Percentiles rank a stretch among this genome's conserved stretches.
These are phyloP conservation scores for Cephus spinipes DNA, from an alignment of 2,888 invertebrate genomes.

Conservation along the genomic window DNA sequence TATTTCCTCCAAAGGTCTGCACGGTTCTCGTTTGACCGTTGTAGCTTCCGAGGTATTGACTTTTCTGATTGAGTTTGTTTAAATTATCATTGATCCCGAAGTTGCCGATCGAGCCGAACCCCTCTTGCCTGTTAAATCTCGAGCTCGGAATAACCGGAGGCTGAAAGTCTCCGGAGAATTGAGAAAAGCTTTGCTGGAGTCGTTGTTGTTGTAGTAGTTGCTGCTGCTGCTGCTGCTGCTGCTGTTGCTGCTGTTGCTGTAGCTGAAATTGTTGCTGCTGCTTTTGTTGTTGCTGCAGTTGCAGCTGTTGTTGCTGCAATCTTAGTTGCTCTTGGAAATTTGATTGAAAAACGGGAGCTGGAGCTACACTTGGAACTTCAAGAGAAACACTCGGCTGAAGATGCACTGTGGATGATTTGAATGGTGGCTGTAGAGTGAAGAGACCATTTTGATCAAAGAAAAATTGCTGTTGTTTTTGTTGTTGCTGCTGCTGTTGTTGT, in stretches of 20 bases:
- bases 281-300: conserved; percentile 45
- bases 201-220: conserved; percentile 55
- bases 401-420: conserved; percentile 44
- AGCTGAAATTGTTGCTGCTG: conserved; percentile 43
- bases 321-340: conserved; percentile 45
- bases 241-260: conserved; percentile 42
- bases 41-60: conserved; percentile 6
- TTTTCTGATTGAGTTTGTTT: conserved; percentile 12
- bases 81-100: conserved; percentile 70
- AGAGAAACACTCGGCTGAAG: conserved; percentile 58
- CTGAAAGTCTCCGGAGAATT: conserved; percentile 51
- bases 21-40: conserved; percentile 28
- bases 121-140: conserved; percentile 64
- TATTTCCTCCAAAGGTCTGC: conserved; percentile 45
- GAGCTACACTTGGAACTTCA: conserved; percentile 51
- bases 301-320: conserved; percentile 34
- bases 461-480: conserved; percentile 36
- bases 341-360: conserved; percentile 48
- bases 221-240: conserved; percentile 55
- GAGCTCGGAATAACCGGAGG: conserved; percentile 61
- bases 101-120: conserved; percentile 69
- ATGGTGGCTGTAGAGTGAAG: conserved; percentile 41
- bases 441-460: conserved; percentile 45
- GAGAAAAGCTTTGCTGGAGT: conserved; percentile 52
- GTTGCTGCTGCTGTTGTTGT: conserved; percentile 37